These are phyloP conservation scores for Schizopygopsis pylzovi DNA, from an alignment of 2,797 vertebrate genomes.

Conservation along the genomic window DNA sequence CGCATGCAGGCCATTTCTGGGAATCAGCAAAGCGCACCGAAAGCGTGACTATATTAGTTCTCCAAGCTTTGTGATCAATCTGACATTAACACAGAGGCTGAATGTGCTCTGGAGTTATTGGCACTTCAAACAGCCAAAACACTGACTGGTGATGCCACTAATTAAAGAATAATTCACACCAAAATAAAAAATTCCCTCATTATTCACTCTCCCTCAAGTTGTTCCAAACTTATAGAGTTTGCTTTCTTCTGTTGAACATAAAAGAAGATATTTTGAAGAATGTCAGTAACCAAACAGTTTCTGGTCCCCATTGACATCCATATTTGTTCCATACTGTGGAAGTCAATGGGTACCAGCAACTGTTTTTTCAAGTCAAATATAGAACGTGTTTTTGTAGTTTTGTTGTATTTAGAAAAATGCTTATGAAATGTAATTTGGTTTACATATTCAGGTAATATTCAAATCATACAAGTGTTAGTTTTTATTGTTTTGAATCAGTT, in stretches of 20 bases:
- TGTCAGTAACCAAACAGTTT: neutral
- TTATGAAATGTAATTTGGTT: too few species aligned
- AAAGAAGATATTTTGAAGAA: neutral
- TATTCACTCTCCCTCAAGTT: neutral
- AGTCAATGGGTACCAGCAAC: too few species aligned
- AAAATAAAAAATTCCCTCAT: too few species aligned
- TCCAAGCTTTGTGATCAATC: neutral
- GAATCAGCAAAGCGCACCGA: neutral
- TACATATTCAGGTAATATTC: too few species aligned
- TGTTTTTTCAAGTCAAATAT: too few species aligned
- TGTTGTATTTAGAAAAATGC: too few species aligned
- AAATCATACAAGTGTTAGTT: too few species aligned
- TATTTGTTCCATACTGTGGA: too few species aligned
- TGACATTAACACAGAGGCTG: neutral
- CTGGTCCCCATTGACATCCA: too few species aligned
- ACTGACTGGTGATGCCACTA: too few species aligned
- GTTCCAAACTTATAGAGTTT: neutral
- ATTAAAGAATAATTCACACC: neutral
- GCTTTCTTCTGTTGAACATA: neutral
- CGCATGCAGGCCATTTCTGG: neutral
- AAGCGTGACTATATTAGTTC: conserved; percentile 18
- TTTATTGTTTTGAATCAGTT: too few species aligned
- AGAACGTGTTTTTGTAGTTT: too few species aligned
- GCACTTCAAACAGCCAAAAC: neutral
- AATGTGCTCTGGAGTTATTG: neutral